Base-by-base conservation (phyloP, 2,797 vertebrate genomes). In the Sebastes oblongus region DNA sequence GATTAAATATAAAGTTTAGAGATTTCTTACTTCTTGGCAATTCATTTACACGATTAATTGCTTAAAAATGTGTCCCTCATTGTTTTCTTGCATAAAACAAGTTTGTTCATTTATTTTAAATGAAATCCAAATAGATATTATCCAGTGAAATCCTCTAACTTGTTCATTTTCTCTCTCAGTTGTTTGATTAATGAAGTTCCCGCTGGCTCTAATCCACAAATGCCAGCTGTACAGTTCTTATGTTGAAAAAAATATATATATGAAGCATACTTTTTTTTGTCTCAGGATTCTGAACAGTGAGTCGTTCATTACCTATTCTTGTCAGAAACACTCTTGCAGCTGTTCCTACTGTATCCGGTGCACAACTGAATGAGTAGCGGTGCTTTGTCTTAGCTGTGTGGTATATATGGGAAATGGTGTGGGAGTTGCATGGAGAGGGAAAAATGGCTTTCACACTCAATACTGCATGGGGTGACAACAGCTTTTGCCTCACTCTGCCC, bases 121-220 rank as follows among this genome's bases (percentile, higher is more conserved):
- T n/a, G 13, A 14, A 46, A 61, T 73, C 12, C 50, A 60, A 65
- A 62, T n/a, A 71, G 12, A 77, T 73, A 70, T 59, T 72, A 54
- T 72, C 27, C 54, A 55, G 27, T 34, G 20, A 54, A 11, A 50
- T 68, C 25, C 8, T 64, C 29, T 4, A 52, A 32, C 8, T 67
- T 65, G 29, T 54, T 85, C 3, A 61, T 81, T 75, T 54, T 59
- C 67, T 9, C 50, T 54, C 50, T 42, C 8, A 24, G 6, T 36
- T 39, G 9, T 85, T 82, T 66, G 46, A 84, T 87, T 70, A 82
- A 81, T 85, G 56, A 77, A 86, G 65, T n/a, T 54, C 71, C 54
- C 36, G 25, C 60, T 46, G 27, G 25, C 29, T 76, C 14, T 16
- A 72, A 88, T 87, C 66, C 30, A 70, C 66, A 79, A 59, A 79